Conservation (phyloP, 37 sponge, comb jelly and placozoan species). For the Lycopodina hypogea region DNA sequence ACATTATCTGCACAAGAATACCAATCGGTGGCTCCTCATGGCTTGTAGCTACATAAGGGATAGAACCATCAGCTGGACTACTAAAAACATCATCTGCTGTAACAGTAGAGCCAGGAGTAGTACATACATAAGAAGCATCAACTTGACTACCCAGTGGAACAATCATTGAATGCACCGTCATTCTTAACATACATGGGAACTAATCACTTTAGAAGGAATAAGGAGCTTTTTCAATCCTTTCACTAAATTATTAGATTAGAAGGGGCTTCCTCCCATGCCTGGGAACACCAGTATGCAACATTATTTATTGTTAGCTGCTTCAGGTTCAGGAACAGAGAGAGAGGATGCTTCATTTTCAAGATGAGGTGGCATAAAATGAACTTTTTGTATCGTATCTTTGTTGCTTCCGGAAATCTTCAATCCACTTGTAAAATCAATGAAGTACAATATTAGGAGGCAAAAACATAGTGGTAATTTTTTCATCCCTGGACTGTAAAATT, state of each 20-base stretch:
- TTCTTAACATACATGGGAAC: not conserved
- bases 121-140: no score
- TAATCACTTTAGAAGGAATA: not conserved
- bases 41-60: no score
- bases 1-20: not conserved
- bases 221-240: constrained; percentile 14
- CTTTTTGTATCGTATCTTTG: not conserved
- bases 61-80: not conserved
- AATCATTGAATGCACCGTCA: no score
- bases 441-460: not conserved
- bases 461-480: constrained; percentile 1
- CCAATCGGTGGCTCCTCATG: no score
- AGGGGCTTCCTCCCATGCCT: not conserved
- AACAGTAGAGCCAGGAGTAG: not conserved
- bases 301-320: not conserved
- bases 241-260: not conserved
- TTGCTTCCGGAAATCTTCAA: not conserved
- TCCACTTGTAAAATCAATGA: not conserved
- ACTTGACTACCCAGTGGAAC: no score
- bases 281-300: not conserved
- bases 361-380: not conserved
- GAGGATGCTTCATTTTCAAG: constrained; percentile 1
- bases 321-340: not conserved
- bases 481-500: not conserved
- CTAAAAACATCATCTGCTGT: not conserved